Base-by-base conservation (phyloP, 2,888 invertebrate species). In the Orthosia gothica region DNA sequence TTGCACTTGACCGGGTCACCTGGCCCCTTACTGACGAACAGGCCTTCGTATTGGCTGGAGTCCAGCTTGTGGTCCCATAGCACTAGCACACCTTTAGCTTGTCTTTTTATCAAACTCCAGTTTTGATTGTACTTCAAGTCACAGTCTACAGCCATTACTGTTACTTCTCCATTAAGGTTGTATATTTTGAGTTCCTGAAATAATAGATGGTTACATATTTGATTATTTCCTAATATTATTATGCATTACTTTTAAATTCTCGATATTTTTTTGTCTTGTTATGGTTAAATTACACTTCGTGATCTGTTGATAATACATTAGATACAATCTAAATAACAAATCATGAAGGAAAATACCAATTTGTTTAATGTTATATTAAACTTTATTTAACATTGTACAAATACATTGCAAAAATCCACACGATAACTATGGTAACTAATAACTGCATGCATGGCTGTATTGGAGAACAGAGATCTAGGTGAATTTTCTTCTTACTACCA, bases 21-120 rank as follows among this genome's bases (percentile, higher is more conserved):
- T 0, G 99, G 99, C 0, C 99, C 99, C 91, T 99, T 99, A 91
- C 99, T 99, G 16, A 99, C 95, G 90, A 99, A 99, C 2, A 99
- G 94, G 0, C 99, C 99, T 94, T 99, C 99, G 92, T 98, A 99
- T 62, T 98, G 97, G 74, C 96, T 94, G 12, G 97, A 93, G 86
- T 97, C 96, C 52, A 99, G 91, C 74, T 97, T 94, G 88, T 98
- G 97, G 93, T 99, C 97, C 99, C 99, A 99, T 0, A 99, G 99
- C 0, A 99, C 99, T 47, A 99, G 97, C 84, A 98, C 98, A 0
- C 99, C 99, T 84, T 98, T 97, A 16, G 98, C 99, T 16, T 99
- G 99, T 76, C 99, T 97, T 73, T 97, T 97, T 23, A 99, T 94
- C 70, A 99, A 97, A 91, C 99, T 99, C 80, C 99, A 97, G 70